phyloP scores from a whole-genome alignment of 2,797 vertebrate genomes.

The Sitta carolinensis region DNA sequence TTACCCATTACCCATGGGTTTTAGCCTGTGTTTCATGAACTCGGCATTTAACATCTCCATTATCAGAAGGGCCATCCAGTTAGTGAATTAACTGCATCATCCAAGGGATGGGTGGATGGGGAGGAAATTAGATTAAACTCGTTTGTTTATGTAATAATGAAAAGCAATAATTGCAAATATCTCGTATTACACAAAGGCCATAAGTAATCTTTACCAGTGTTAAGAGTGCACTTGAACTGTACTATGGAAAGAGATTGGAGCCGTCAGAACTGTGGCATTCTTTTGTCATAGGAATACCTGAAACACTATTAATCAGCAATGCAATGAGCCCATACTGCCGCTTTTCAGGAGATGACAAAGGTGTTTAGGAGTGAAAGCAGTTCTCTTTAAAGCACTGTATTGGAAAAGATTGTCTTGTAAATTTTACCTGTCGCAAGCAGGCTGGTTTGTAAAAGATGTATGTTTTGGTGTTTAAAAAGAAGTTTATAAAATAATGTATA shows the following conservation, averaged over 20 bases:
- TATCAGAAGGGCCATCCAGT: conserved; percentile 55
- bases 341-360: conserved; percentile 71
- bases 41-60: conserved; percentile 39
- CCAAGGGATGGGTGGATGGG: not conserved
- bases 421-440: conserved; percentile 80
- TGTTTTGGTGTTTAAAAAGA: conserved; percentile 84
- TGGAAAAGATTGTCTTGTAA: conserved; percentile 78
- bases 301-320: conserved; percentile 59
- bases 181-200: conserved; percentile 74
- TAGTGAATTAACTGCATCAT: conserved; percentile 46
- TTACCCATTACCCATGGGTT: conserved; percentile 13
- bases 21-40: conserved; percentile 48
- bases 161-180: conserved; percentile 80
- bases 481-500: conserved; percentile 92
- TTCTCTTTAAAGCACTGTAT: conserved; percentile 81
- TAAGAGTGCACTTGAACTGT: conserved; percentile 71
- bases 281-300: conserved; percentile 64
- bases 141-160: conserved; percentile 73
- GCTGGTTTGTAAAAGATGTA: conserved; percentile 88
- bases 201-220: conserved; percentile 74
- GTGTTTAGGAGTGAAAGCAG: conserved; percentile 68
- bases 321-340: conserved; percentile 72
- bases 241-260: conserved; percentile 58
- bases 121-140: conserved; percentile 58
- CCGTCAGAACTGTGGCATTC: conserved; percentile 59